Conservation (phyloP, 2,888 invertebrate species). For the Eupithecia dodoneata region DNA sequence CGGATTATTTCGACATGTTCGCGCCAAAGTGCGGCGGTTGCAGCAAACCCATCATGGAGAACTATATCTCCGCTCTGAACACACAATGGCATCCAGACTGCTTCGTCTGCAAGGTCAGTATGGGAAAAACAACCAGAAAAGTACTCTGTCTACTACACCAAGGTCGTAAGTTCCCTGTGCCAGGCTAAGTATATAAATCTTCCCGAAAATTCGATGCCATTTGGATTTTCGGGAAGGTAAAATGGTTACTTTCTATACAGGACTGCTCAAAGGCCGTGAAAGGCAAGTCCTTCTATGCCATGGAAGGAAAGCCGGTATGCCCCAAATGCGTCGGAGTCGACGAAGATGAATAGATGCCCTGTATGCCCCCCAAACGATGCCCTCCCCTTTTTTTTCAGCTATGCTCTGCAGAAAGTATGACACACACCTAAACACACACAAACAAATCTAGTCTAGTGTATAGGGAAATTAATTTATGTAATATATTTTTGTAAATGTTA, state of each 20-base stretch:
- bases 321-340: conserved; percentile 96
- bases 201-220: conserved; percentile 44
- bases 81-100: conserved; percentile 99
- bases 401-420: conserved; percentile 66
- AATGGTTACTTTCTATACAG: conserved; percentile 81
- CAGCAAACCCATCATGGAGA: conserved; percentile 97
- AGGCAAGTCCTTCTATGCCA: conserved; percentile 98
- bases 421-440: conserved; percentile 57
- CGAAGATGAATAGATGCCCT: conserved; percentile 88
- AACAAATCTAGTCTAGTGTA: conserved; percentile 64
- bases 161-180: conserved; percentile 38
- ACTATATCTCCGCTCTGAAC: conserved; percentile 98
- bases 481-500: conserved; percentile 81
- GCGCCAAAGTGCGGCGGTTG: conserved; percentile 99
- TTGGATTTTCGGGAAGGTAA: conserved; percentile 46
- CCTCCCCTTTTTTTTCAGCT: conserved; percentile 79
- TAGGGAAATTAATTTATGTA: conserved; percentile 73
- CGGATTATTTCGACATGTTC: conserved; percentile 98
- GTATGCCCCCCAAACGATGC: conserved; percentile 76
- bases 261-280: conserved; percentile 97
- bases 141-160: neutral
- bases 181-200: conserved; percentile 69
- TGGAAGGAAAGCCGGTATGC: conserved; percentile 98
- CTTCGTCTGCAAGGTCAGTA: conserved; percentile 98
- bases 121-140: conserved; percentile 34